These are phyloP conservation scores for Rhinolophus ferrumequinum DNA, from an alignment of 2,113 vertebrate genomes.

Conservation along the genomic window DNA sequence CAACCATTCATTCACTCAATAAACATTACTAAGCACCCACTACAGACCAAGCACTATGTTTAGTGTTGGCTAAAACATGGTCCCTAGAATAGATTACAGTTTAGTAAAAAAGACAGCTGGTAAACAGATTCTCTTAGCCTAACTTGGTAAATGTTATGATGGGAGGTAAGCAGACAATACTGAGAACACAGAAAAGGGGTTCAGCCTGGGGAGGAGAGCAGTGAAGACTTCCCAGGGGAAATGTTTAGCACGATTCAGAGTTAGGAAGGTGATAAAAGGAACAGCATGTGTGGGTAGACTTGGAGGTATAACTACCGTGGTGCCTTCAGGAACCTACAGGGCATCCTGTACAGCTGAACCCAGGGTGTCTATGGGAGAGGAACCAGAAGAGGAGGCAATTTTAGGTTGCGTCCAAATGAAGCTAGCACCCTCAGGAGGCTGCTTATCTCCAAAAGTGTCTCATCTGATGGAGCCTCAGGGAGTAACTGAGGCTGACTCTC, in stretches of 20 bases:
- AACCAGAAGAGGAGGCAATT: not conserved
- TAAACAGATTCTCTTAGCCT: not conserved
- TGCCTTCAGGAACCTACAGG: not conserved
- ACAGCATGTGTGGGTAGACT: not conserved
- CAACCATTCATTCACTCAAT: not conserved
- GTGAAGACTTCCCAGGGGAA: not conserved
- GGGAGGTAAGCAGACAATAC: not conserved
- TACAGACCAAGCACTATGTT: not conserved
- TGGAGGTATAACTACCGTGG: not conserved
- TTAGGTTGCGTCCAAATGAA: not conserved
- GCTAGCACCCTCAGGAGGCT: not conserved
- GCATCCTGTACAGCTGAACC: not conserved
- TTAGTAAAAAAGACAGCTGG: not conserved
- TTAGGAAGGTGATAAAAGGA: not conserved
- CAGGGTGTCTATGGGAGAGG: not conserved
- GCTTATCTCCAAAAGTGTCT: not conserved
- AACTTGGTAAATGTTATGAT: not conserved
- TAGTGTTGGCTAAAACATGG: slow-evolving; percentile 11
- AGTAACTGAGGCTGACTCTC: not conserved
- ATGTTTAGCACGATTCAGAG: not conserved
- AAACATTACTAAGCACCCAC: not conserved
- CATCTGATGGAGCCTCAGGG: not conserved
- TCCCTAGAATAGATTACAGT: not conserved
- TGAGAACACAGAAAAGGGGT: not conserved
- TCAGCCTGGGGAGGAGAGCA: not conserved